Evolutionary conservation across 2,888 invertebrate species (phyloP).

Genomic region (Mellilla xanthometata): DNA sequence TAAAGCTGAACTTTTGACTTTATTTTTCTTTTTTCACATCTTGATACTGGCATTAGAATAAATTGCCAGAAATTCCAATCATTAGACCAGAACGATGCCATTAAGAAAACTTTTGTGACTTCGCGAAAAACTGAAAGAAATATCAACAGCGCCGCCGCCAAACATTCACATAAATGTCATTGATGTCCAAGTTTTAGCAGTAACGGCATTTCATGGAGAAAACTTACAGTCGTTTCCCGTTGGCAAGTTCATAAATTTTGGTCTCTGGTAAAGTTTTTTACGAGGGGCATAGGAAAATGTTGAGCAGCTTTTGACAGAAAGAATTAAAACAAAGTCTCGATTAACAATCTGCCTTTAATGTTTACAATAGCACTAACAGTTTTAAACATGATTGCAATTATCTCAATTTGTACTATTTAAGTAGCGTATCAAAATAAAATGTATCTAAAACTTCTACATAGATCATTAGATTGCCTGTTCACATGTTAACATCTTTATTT

Average conservation of each 20-base stretch:
- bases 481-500: too few species aligned
- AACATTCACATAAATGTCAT: conserved; percentile 29
- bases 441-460: too few species aligned
- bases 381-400: too few species aligned
- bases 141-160: conserved; percentile 15
- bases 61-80: too few species aligned
- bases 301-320: conserved; percentile 16
- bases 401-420: too few species aligned
- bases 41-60: too few species aligned
- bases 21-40: too few species aligned
- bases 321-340: background rate
- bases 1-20: too few species aligned
- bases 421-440: too few species aligned
- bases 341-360: too few species aligned
- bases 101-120: background rate
- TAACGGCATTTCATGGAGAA: conserved; percentile 31
- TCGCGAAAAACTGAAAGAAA: conserved; percentile 4
- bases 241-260: conserved; percentile 32
- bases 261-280: conserved; percentile 18
- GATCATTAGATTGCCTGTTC: too few species aligned
- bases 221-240: conserved; percentile 33
- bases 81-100: background rate
- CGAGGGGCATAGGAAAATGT: conserved; percentile 14
- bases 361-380: too few species aligned
- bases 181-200: conserved; percentile 31